Evolutionary conservation across 2,888 invertebrate species (phyloP), one percentile per base, ranked within the genome.

Genomic region (Erebia epiphron): DNA sequence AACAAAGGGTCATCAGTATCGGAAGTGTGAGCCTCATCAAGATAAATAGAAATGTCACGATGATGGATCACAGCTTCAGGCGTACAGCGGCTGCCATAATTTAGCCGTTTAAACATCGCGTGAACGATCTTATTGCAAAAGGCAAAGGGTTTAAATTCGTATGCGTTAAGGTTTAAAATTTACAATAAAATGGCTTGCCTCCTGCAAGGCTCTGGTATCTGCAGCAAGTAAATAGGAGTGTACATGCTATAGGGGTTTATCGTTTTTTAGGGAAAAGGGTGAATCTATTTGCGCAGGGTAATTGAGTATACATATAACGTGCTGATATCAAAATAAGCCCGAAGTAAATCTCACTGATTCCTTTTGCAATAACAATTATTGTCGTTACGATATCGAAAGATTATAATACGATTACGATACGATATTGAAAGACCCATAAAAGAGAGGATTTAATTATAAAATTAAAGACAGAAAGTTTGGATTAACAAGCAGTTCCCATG

Each of bases 1-100:
- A 88, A 86, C 83, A 88, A 84, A 85, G 82, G 77, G 77, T 86
- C 87, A 90, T 91, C 89, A 89, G 84, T 83, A 86, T 83, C 84
- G 88, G 88, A 91, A 90, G 89, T 89, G 86, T 82, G 82, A 79
- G 83, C 78, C 87, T 91, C 87, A 91, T 91, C 89, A 90, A 88
- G 91, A 92, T 92, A 91, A 92, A 91, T 91, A 91, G 89, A 90
- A 90, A 87, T 80, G 90, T 90, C 91, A 88, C 85, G 79, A 88
- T 92, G 92, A 92, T 92, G 86, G 91, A 92, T 92, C 85, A 86
- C 84, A 80, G 82, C 83, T 86, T 81, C 82, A 80, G 82, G 85
- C 82, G 73, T 73, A 73, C 79, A 81, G 78, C 79, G 75, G 74
- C 80, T 79, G 76, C 77, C 79, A 78, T 81, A 78, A 81, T 79